Percentiles rank a stretch among this genome's conserved stretches.
Conservation (phyloP, 1,140 invertebrate genomes). For the Radopholus similis region DNA sequence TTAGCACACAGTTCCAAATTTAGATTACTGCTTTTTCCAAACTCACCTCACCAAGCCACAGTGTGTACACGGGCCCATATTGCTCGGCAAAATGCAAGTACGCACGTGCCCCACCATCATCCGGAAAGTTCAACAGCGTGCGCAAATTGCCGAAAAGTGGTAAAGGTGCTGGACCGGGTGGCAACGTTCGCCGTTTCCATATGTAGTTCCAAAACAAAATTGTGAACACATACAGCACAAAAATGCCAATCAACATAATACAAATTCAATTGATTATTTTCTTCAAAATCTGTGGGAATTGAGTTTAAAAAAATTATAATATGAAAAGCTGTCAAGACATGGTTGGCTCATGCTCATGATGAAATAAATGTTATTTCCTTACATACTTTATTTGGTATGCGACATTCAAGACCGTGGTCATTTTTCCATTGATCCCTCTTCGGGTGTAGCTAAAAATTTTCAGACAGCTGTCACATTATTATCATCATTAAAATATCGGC, state of each 20-base stretch:
- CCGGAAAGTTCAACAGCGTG: not conserved
- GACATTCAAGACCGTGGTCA: too few relatives aligned
- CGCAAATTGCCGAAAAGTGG: conserved; percentile 6
- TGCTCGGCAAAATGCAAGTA: not conserved
- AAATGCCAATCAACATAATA: not conserved
- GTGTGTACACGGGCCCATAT: conserved; percentile 16
- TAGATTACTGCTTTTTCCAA: not conserved
- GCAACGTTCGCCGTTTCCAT: conserved; percentile 12
- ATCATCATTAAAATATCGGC: too few relatives aligned
- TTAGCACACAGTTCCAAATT: not conserved
- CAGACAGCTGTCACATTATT: too few relatives aligned
- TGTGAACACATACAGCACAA: conserved; percentile 7
- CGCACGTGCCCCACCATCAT: not conserved
- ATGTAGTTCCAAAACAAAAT: conserved; percentile 14
- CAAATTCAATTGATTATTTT: not conserved
- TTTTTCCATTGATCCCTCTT: too few relatives aligned
- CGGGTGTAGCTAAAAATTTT: too few relatives aligned
- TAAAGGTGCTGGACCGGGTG: not conserved
- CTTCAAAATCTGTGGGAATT: too few relatives aligned
- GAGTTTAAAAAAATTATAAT: too few relatives aligned
- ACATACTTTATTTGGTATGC: too few relatives aligned
- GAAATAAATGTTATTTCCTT: too few relatives aligned
- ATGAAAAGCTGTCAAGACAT: too few relatives aligned
- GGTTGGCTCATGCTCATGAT: too few relatives aligned
- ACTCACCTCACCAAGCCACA: conserved; percentile 12